These are phyloP conservation scores for Eugnorisma glareosa DNA, from an alignment of 2,888 invertebrate genomes.

Conservation along the genomic window DNA sequence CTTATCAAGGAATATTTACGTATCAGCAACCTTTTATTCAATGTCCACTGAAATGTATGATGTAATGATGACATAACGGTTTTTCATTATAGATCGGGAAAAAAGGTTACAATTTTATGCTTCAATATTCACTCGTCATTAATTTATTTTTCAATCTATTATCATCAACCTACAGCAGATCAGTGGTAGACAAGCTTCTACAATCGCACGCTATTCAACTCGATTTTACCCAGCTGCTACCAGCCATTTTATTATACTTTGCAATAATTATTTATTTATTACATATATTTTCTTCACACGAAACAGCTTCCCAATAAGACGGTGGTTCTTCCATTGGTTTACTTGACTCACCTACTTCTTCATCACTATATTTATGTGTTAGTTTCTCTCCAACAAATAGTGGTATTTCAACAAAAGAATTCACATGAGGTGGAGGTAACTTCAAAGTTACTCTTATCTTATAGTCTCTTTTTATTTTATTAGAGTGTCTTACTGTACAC, in stretches of 20 bases:
- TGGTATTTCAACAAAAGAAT: constrained; percentile 35
- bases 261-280: background rate
- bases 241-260: background rate
- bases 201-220: background rate
- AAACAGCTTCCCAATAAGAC: constrained; percentile 7
- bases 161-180: background rate
- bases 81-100: background rate
- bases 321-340: background rate
- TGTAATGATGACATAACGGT: background rate
- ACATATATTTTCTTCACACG: background rate
- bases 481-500: constrained; percentile 40
- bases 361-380: background rate
- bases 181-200: background rate
- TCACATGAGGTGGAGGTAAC: constrained; percentile 34
- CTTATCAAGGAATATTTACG: background rate
- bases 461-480: constrained; percentile 29
- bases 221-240: background rate
- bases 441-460: constrained; percentile 32
- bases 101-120: background rate
- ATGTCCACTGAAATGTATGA: background rate
- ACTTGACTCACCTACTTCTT: background rate
- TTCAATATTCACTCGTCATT: background rate
- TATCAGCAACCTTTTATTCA: background rate
- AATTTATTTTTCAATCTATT: background rate
- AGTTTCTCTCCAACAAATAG: constrained; percentile 36